A percentile compares a stretch with the other conserved stretches of the same genome.
Evolutionary conservation across 2,888 invertebrate species (phyloP).

Genomic region (Epistrophe eligans): DNA sequence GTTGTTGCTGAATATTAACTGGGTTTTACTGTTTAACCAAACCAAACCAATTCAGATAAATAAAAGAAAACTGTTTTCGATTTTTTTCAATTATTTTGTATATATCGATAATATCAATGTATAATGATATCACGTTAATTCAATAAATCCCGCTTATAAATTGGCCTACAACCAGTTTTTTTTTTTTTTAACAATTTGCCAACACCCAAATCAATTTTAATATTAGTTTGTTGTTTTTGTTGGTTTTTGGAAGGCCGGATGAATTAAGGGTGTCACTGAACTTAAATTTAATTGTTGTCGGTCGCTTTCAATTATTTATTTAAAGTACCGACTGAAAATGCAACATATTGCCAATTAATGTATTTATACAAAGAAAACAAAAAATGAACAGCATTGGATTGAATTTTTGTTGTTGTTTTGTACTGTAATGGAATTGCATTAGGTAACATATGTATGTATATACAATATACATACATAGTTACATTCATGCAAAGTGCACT

Average conservation of each 20-base stretch:
- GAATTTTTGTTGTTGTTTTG: background rate
- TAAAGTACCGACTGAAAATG: background rate
- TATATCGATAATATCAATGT: background rate
- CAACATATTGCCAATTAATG: background rate
- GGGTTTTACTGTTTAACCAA: background rate
- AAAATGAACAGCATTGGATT: background rate
- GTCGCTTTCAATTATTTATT: background rate
- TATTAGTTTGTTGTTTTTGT: background rate
- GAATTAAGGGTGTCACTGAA: conserved; percentile 9
- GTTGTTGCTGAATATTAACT: background rate
- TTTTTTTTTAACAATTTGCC: background rate
- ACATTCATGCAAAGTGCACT: background rate
- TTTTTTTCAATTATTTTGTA: background rate
- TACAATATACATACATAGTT: too few relatives aligned
- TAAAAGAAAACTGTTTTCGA: background rate
- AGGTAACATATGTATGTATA: background rate
- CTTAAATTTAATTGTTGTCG: conserved; percentile 1
- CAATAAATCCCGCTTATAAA: background rate
- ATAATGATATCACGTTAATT: background rate
- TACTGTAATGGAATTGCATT: background rate
- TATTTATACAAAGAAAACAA: background rate
- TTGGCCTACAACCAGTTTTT: background rate
- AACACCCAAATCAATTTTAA: background rate
- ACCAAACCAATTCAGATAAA: background rate
- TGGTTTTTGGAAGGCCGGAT: background rate